These are phyloP conservation scores for Podargus strigoides DNA, from an alignment of 2,797 vertebrate species.

Conservation along the genomic window DNA sequence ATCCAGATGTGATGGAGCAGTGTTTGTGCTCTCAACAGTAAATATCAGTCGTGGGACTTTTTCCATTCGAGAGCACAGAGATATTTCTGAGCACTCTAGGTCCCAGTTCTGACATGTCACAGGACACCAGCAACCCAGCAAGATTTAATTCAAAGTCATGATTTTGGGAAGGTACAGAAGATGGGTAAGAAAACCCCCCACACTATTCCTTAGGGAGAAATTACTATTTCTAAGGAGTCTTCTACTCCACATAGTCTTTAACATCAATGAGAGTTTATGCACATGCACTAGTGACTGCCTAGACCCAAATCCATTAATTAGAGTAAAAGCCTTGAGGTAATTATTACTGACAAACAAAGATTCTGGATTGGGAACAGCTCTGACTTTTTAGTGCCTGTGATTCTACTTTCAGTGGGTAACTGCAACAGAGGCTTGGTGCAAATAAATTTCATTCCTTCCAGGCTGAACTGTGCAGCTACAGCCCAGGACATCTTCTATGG, in stretches of 20 bases:
- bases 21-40: not conserved
- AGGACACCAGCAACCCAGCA: not conserved
- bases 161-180: not conserved
- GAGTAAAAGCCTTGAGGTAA: not conserved
- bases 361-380: not conserved
- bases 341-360: not conserved
- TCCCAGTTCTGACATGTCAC: not conserved
- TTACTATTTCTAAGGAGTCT: not conserved
- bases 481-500: not conserved
- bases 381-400: not conserved
- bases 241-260: not conserved
- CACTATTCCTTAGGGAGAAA: not conserved
- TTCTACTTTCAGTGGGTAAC: not conserved
- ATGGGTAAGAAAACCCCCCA: not conserved
- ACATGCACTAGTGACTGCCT: not conserved
- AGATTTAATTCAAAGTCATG: not conserved
- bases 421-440: not conserved
- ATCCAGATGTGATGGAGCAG: not conserved
- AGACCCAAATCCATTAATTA: not conserved
- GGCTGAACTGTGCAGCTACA: not conserved
- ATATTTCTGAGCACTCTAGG: not conserved
- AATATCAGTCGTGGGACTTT: not conserved
- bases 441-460: not conserved
- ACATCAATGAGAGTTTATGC: not conserved
- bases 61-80: not conserved